These are phyloP conservation scores for Cichlasoma orientale DNA, from an alignment of 2,797 vertebrate genomes.

Conservation along the genomic window DNA sequence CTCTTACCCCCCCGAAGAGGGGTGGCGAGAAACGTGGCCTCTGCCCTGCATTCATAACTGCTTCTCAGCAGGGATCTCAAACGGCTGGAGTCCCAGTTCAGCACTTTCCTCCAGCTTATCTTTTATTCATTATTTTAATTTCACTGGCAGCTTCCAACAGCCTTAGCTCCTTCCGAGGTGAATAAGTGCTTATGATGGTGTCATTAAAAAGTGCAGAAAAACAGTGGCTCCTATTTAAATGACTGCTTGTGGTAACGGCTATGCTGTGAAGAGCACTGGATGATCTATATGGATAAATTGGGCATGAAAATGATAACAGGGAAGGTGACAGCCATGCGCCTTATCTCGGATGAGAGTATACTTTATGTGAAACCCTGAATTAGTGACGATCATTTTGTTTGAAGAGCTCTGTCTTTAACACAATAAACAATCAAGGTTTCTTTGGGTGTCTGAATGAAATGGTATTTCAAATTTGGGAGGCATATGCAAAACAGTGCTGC, in stretches of 20 bases:
- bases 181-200: slow-evolving; percentile 56
- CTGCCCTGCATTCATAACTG: slow-evolving; percentile 51
- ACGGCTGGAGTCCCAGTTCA: slow-evolving; percentile 45
- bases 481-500: slow-evolving; percentile 57
- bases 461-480: slow-evolving; percentile 49
- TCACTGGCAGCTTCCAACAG: slow-evolving; percentile 43
- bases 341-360: not conserved
- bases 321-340: not conserved
- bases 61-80: slow-evolving; percentile 42
- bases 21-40: slow-evolving; percentile 27
- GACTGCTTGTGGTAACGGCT: slow-evolving; percentile 58
- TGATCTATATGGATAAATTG: not conserved
- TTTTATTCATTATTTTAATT: slow-evolving; percentile 79
- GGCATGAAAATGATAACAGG: not conserved
- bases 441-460: slow-evolving; percentile 40
- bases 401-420: slow-evolving; percentile 27
- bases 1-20: slow-evolving; percentile 7
- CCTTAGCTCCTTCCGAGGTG: slow-evolving; percentile 33
- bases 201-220: slow-evolving; percentile 55
- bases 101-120: slow-evolving; percentile 63
- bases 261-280: slow-evolving; percentile 2
- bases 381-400: slow-evolving; percentile 13
- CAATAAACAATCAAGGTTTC: slow-evolving; percentile 41
- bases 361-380: slow-evolving; percentile 8
- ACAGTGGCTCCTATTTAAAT: slow-evolving; percentile 63